Percentiles rank a stretch among this genome's conserved stretches.
phyloP scores from a whole-genome alignment of 2,888 invertebrate species.

The Dysmachus trigonus region DNA sequence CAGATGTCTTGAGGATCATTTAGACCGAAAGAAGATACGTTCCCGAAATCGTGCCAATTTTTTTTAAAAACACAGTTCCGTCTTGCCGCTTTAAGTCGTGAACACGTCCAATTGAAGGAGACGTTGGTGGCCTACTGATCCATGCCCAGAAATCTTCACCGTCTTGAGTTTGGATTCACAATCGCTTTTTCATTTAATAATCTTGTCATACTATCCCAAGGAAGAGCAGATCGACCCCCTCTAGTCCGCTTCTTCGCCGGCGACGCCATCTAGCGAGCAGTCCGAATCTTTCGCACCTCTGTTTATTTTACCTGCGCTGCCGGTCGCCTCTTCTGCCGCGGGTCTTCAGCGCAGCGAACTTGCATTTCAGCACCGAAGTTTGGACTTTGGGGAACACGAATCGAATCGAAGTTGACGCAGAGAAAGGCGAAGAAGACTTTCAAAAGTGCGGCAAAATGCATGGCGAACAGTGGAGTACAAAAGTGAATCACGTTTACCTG shows the following conservation, averaged over 20 bases:
- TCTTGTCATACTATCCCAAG: conserved; percentile 24
- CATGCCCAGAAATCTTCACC: conserved; percentile 23
- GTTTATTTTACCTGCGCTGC: conserved; percentile 8
- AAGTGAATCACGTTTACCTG: not conserved
- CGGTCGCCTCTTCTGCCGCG: conserved; percentile 24
- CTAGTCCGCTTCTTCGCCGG: not conserved
- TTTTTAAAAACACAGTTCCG: conserved; percentile 6
- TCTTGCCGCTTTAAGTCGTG: not conserved
- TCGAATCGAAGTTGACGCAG: conserved; percentile 8
- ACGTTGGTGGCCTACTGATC: conserved; percentile 50
- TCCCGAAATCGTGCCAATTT: conserved; percentile 6
- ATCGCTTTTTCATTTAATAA: conserved; percentile 31
- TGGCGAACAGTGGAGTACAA: conserved; percentile 15
- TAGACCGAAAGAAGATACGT: not conserved
- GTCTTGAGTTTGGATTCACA: conserved; percentile 32
- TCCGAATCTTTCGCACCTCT: not conserved
- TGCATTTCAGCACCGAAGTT: not conserved
- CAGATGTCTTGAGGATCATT: not conserved
- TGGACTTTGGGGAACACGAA: not conserved
- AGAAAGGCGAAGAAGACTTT: conserved; percentile 48
- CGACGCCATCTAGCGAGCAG: not conserved
- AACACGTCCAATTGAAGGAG: conserved; percentile 48
- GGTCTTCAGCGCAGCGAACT: not conserved
- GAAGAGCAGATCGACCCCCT: conserved; percentile 9
- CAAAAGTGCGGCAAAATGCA: conserved; percentile 43